Evolutionary conservation across 2,797 vertebrate species (phyloP), one percentile per base, ranked within the genome.

Genomic region (Characodon lateralis): DNA sequence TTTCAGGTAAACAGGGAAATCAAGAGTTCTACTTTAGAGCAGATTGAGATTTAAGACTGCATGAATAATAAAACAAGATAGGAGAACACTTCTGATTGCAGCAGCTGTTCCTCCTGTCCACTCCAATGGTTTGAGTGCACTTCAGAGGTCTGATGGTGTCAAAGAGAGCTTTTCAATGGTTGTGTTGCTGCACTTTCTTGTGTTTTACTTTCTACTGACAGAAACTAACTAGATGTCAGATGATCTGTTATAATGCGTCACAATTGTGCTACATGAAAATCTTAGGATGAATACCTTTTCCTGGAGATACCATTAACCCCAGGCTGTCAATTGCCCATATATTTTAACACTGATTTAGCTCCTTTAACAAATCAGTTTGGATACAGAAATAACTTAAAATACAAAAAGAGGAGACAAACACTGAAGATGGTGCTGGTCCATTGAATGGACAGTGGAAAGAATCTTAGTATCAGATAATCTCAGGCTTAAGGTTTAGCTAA

Each of bases 1-100:
- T 50, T 76, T 83, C 46, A 50, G 66, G 22, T 71, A 59, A 70
- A 71, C 26, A 55, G 56, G 43, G 48, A 78, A 73, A 26, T 73
- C 0, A 53, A 41, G 28, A 58, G 46, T 20, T 71, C 55, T 63
- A 20, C 10, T 79, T 72, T 50, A n/a, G 48, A n/a, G 39, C 48
- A 59, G 10, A 28, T 61, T n/a, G 58, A 46, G 26, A 50, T 76
- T 76, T 71, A 59, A 28, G n/a, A 61, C 10, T 2, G 35, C 10
- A 69, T 35, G 0, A 73, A 39, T 39, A 48, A 59, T 22, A 71
- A 50, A 35, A 2, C 22, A n/a, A 18, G 48, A 16, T 35, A 74
- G 65, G 10, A 43, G 65, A n/a, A n/a, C 66, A 61, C n/a, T 43
- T 79, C 43, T 53, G 41, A 43, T 43, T 77, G 72, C 4, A 2